A percentile compares a stretch with the other conserved stretches of the same genome.
These are phyloP conservation scores for Craterocephalus amniculus DNA, from an alignment of 2,797 vertebrate genomes.

Conservation along the genomic window DNA sequence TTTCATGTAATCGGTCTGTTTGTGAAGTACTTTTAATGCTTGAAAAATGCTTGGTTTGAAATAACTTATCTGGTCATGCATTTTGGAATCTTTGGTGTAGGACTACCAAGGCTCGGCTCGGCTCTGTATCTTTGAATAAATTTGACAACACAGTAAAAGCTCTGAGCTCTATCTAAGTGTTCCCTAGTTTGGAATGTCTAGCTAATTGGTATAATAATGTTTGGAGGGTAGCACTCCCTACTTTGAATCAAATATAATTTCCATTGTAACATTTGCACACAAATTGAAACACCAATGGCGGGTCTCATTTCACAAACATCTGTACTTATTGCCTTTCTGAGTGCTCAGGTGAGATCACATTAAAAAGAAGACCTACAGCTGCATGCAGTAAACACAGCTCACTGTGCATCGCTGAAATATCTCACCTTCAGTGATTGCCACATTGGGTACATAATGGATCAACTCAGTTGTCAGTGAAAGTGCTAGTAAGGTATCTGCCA, in stretches of 20 bases:
- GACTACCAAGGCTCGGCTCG: conserved; percentile 8
- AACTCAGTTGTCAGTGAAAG: not conserved
- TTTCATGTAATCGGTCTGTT: conserved; percentile 20
- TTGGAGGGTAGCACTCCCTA: conserved; percentile 9
- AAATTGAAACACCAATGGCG: not conserved
- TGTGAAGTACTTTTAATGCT: conserved; percentile 16
- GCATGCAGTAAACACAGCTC: not conserved
- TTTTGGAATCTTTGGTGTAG: conserved; percentile 7
- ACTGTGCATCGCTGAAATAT: not conserved
- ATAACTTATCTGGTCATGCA: not conserved
- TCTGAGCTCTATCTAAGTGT: not conserved
- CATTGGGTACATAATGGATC: not conserved
- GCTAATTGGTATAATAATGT: conserved; percentile 13
- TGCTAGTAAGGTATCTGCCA: not conserved
- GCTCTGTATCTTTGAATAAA: conserved; percentile 12
- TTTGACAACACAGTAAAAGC: not conserved
- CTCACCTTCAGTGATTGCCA: not conserved
- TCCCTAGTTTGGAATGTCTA: conserved; percentile 1
- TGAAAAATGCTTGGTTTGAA: conserved; percentile 29
- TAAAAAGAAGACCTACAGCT: not conserved
- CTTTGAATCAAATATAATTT: conserved; percentile 13
- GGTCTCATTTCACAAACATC: conserved; percentile 6
- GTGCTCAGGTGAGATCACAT: not conserved
- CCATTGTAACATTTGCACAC: conserved; percentile 11
- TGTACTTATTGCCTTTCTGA: not conserved